Evolutionary conservation across 2,113 vertebrate genomes (phyloP), one percentile per base, ranked within the genome.

Genomic region (Psittacara wagleri): DNA sequence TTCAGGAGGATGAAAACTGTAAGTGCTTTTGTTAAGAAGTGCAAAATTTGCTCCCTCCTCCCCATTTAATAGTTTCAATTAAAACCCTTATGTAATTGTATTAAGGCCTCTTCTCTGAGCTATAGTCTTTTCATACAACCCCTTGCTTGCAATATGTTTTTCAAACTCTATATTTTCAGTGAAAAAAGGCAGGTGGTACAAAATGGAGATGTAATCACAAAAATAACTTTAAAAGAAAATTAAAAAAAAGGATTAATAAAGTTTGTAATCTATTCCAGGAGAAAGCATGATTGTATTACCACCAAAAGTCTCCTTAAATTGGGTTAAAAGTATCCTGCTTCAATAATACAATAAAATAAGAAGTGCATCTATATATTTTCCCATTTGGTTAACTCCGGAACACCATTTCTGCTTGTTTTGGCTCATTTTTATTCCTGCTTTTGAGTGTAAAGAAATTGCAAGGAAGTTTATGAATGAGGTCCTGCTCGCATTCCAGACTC

Each of bases 401-500:
- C 77, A 80, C 94, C 59, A 41, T 86, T 96, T 78, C 66, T 95
- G 94, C 91, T 97, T 95, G 75, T 94, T 94, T 94, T 97, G 96
- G 96, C 95, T 92, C 43, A 37, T 87, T 92, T 95, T 91, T 77
- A 68, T 90, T 95, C 95, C 95, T 97, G 89, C 77, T 63, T 92
- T 88, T 85, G 96, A 95, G 94, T 70, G 84, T 86, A 95, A 96
- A 96, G 95, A 27, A 86, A 95, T 3, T 62, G 93, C 88, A 66
- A 95, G 89, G 91, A 95, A 96, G 95, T 97, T 96, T 96, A 85
- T 96, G 97, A 96, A 97, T 95, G 95, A 96, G 90, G 88, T 94
- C 89, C 91, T 10, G 28, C 76, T 96, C 29, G 4, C 94, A 92
- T 96, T 96, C 75, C 96, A 94, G 92, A 3, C 88, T 88, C 76